Base-by-base conservation (phyloP, 1,140 invertebrate genomes). In the Melitaea cinxia region DNA sequence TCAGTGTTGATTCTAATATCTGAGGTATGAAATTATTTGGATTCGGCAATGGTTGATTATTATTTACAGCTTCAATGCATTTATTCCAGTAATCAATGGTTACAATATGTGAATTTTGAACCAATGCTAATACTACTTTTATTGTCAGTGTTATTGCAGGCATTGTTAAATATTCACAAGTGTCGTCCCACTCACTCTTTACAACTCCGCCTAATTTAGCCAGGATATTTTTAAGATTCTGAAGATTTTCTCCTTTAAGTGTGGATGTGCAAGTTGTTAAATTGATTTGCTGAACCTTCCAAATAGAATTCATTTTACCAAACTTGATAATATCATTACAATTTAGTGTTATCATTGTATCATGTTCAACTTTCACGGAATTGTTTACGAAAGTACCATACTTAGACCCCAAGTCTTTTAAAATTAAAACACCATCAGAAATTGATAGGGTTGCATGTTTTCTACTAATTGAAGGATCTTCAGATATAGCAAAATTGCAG, bases 41-140 rank as follows among this genome's bases (percentile, higher is more conserved):
- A 35, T 93, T 82, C 10, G 94, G 94, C 67, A 92, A 77, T 12
- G 74, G 50, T 35, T 45, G 70, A 55, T 89, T 83, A 21, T 81
- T 83, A 26, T 85, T 75, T 0, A 93, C 75, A 17, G 91, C 82
- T 63, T 91, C 79, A 1, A 93, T 33, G 56, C 93, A 87, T 26
- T 92, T 87, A 21, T 85, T 83, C 92, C 95, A 94, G 81, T 92
- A 96, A 2, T 91, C 82, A 12, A 91, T 82, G 7, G 91, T 93
- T 0, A 96, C 94, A 71, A 96, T 94, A 5, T 92, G 90, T 37
- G 92, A 93, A 37, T 92, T 90, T 59, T 93, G 91, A 1, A 94
- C 91, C 68, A 96, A 80, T 3, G 94, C 94, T 77, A 93, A 92
- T 7, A 95, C 81, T 23, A 95, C 92, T 91, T 95, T 95, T 0